Evolutionary conservation across 2,113 vertebrate genomes (phyloP).

Genomic region (Morone saxatilis): DNA sequence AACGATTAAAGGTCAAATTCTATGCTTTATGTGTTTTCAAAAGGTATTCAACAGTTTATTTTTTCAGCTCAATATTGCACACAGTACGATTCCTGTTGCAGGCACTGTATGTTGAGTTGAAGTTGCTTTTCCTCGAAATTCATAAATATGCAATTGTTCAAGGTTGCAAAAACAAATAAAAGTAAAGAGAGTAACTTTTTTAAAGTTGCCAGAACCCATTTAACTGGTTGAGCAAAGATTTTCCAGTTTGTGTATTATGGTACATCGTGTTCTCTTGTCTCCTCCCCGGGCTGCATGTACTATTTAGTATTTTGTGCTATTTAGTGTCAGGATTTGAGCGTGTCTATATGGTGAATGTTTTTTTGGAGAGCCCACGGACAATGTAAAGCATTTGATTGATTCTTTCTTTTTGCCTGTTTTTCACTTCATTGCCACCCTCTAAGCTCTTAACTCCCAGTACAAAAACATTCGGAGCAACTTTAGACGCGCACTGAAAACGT

Average conservation of each 20-base stretch:
- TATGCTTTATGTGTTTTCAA: not conserved
- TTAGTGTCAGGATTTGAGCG: not conserved
- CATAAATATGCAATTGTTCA: not conserved
- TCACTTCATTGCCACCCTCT: not conserved
- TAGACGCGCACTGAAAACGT: not conserved
- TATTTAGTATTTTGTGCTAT: no score
- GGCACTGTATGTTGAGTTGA: no score
- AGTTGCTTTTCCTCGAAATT: not conserved
- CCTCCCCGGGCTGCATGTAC: conserved; percentile 26
- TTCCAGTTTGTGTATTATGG: conserved; percentile 23
- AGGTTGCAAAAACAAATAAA: not conserved
- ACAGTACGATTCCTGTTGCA: not conserved
- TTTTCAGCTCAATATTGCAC: not conserved
- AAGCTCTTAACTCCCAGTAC: not conserved
- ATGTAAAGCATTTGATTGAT: conserved; percentile 7
- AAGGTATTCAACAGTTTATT: not conserved
- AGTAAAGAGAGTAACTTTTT: not conserved
- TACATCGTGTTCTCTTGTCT: conserved; percentile 60
- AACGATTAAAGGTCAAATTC: not conserved
- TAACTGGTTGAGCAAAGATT: conserved; percentile 4
- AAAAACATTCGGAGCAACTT: not conserved
- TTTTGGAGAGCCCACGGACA: not conserved
- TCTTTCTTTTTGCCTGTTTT: conserved; percentile 4
- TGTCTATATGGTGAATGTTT: not conserved
- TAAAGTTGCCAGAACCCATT: not conserved